Percentiles rank a stretch among this genome's conserved stretches.
Evolutionary conservation across 2,113 vertebrate genomes (phyloP).

Genomic region (Podocnemis expansa): DNA sequence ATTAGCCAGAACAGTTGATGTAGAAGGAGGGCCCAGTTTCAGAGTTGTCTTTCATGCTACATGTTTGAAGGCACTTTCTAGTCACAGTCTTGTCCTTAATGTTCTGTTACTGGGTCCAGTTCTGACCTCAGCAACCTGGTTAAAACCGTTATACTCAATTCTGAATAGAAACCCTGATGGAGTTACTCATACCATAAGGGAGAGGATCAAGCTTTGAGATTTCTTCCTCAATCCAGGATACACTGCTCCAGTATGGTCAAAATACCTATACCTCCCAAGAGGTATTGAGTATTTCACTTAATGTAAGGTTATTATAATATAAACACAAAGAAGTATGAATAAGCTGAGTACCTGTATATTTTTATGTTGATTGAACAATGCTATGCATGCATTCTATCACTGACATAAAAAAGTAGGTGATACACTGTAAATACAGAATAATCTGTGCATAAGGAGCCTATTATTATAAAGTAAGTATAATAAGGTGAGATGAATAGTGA

Average conservation of each 20-base stretch:
- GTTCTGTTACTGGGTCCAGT: background rate
- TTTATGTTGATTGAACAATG: conserved; percentile 43
- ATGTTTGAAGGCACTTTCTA: background rate
- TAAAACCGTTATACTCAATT: background rate
- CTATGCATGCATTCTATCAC: background rate
- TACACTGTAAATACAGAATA: conserved; percentile 36
- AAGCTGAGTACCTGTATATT: background rate
- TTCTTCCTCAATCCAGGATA: background rate
- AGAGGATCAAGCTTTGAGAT: background rate
- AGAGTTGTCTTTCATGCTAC: background rate
- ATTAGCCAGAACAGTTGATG: background rate
- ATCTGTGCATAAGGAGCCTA: conserved; percentile 9
- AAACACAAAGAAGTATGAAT: conserved; percentile 33
- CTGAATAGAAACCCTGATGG: background rate
- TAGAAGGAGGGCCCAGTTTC: background rate
- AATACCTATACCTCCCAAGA: background rate
- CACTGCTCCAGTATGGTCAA: background rate
- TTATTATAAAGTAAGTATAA: conserved; percentile 40
- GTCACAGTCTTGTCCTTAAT: background rate
- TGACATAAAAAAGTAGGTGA: conserved; percentile 25
- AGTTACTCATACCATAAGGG: background rate
- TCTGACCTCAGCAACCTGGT: background rate
- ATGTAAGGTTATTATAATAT: background rate
- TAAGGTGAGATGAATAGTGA: background rate
- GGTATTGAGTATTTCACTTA: background rate